These are phyloP conservation scores for Panagrolaimus sp. DNA, from an alignment of 1,140 invertebrate genomes.

Conservation along the genomic window DNA sequence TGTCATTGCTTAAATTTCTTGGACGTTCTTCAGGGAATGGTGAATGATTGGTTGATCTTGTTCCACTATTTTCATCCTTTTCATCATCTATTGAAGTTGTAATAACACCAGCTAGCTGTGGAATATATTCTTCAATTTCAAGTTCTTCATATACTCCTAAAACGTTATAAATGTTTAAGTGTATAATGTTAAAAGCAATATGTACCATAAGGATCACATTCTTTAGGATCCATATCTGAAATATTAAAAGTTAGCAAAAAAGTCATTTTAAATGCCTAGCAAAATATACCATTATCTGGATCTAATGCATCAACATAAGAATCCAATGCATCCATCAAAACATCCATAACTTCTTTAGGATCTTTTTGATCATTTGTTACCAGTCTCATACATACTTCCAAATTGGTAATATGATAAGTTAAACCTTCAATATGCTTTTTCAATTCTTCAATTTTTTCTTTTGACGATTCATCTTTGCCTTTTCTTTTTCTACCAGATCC, in stretches of 20 bases:
- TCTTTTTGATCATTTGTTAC: constrained; percentile 96
- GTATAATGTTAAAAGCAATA: constrained; percentile 3
- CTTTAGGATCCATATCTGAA: constrained; percentile 73
- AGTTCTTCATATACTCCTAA: constrained; percentile 55
- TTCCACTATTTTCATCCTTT: constrained; percentile 19
- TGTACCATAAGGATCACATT: constrained; percentile 51
- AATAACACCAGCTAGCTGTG: constrained; percentile 39
- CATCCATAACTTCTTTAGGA: constrained; percentile 67
- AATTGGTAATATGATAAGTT: constrained; percentile 88
- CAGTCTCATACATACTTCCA: constrained; percentile 92
- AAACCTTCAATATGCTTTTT: constrained; percentile 84
- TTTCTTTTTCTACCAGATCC: constrained; percentile 62
- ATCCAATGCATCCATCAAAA: constrained; percentile 60
- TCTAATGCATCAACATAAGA: constrained; percentile 63
- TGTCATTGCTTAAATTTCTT: constrained; percentile 1
- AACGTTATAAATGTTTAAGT: constrained; percentile 24
- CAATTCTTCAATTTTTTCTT: constrained; percentile 83
- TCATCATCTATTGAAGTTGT: constrained; percentile 44
- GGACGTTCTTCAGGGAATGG: not conserved
- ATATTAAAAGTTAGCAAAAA: too few species aligned
- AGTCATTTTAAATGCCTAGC: too few species aligned
- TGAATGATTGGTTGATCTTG: not conserved
- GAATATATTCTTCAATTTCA: constrained; percentile 40
- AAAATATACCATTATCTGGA: constrained; percentile 74
- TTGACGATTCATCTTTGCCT: constrained; percentile 78